Evolutionary conservation across 2,888 invertebrate species (phyloP), one percentile per base, ranked within the genome.

Genomic region (Drosophila recens): DNA sequence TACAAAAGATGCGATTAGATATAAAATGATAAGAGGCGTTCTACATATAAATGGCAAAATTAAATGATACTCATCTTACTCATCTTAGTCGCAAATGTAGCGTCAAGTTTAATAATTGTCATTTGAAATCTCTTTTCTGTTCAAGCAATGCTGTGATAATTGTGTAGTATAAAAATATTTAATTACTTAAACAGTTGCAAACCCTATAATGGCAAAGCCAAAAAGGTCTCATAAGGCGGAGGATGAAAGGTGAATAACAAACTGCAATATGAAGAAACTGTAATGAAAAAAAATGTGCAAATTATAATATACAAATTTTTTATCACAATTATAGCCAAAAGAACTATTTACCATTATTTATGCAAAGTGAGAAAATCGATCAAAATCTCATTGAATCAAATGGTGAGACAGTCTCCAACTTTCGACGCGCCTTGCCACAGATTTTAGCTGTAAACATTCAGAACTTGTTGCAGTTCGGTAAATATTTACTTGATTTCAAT

Each of bases 401-500:
- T 1, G 40, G 33, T 11, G 48, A 63, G 13, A 3, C 8, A n/a
- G 33, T 63, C 0, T 48, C 57, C 1, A n/a, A 40, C 2, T 34
- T 57, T 10, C 38, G 63, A 11, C 63, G 63, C 3, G 63, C 58
- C 4, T 20, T 63, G 11, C 63, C 63, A 9, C 63, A 63, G 46
- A 46, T 57, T 27, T 9, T 63, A 23, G 63, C 63, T 1, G 63
- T 63, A 4, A 63, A 46, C 10, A 46, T 57, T 13, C 63, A 63
- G 13, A 63, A 63, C 13, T 34, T 63, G n/a, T n/a, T 63, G 20
- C 63, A 63, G 15, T 63, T 63, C 3, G 63, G 63, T 63, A 38
- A 57, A 8, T n/a, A 40, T 40, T 30, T 4, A 11, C 3, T 5
- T 30, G 1, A 30, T 30, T 8, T 30, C 8, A 30, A 8, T 30